phyloP scores from a whole-genome alignment of 1,140 invertebrate genomes.

The Apis cerana region DNA sequence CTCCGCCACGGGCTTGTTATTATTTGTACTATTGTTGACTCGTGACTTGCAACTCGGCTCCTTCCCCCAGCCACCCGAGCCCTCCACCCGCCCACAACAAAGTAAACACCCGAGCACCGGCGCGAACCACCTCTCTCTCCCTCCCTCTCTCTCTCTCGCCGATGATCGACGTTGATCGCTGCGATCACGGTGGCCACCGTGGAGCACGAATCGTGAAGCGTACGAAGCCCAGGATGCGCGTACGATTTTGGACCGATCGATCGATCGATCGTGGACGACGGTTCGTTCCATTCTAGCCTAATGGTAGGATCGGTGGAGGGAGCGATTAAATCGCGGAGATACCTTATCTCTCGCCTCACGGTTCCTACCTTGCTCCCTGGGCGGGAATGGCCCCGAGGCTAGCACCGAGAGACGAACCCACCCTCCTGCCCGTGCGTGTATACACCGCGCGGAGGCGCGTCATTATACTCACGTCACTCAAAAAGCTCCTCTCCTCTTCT shows the following conservation, averaged over 20 bases:
- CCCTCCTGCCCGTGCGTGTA: conserved; percentile 30
- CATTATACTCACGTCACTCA: conserved; percentile 79
- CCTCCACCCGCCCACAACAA: conserved; percentile 73
- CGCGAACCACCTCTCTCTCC: conserved; percentile 28
- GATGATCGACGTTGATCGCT: conserved; percentile 43
- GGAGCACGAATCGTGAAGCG: not conserved
- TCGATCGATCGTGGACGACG: conserved; percentile 50
- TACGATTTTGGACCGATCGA: not conserved
- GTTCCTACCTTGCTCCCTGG: conserved; percentile 70
- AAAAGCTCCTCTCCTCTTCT: conserved; percentile 54
- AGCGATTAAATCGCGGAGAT: conserved; percentile 69
- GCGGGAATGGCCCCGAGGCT: conserved; percentile 68
- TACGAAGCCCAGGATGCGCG: not conserved
- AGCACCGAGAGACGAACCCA: conserved; percentile 58
- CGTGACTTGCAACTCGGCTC: conserved; percentile 78
- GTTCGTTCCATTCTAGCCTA: conserved; percentile 49
- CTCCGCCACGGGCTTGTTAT: conserved; percentile 75
- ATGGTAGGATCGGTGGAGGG: conserved; percentile 62
- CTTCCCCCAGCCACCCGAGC: conserved; percentile 51
- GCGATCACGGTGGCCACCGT: not conserved
- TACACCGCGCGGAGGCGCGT: conserved; percentile 65
- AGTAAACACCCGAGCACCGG: conserved; percentile 71
- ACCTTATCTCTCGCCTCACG: conserved; percentile 67
- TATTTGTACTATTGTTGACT: conserved; percentile 81
- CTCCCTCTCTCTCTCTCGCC: conserved; percentile 1